Evolutionary conservation across 2,113 vertebrate genomes (phyloP), one percentile per base, ranked within the genome.

Genomic region (Crotalus tigris): DNA sequence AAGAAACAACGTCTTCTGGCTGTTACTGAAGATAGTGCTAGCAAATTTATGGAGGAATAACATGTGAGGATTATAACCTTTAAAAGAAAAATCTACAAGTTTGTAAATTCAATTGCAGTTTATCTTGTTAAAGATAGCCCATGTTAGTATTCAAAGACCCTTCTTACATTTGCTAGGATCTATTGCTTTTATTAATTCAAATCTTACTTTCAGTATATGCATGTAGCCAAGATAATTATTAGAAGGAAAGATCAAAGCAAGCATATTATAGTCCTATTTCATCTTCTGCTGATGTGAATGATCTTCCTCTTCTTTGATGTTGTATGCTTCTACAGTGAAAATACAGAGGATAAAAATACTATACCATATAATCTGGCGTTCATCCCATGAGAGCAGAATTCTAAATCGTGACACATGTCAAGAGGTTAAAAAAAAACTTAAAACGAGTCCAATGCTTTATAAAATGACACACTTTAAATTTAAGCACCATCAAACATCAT

Each of bases 291-390:
- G 98, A 98, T 98, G 98, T 98, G 98, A 98, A 97, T 98, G 98
- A 99, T 99, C 98, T 98, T 97, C 97, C 96, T 98, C 95, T 97
- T 98, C 99, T 99, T 99, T 99, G 99, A 99, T 99, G 98, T 98
- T 98, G 98, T 98, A 98, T 99, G 98, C 98, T 98, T 98, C 97
- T 98, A 98, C 98, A 98, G 98, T 98, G 98, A 99, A 99, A 99
- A 98, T 99, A 99, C 98, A 99, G 99, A 98, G 98, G 98, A 99
- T 99, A 99, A 99, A 99, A 99, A 99, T 99, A 99, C 99, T 99
- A 98, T 98, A 98, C 98, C 99, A 98, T 99, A 99, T 99, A 99
- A 99, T 99, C 99, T 99, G 99, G 99, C 98, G 99, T 99, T 99
- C 99, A 99, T 99, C 99, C 99, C 98, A 98, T 97, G 98, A 98